These are phyloP conservation scores for Vesta saturnalis DNA, from an alignment of 2,888 invertebrate genomes.

Conservation along the genomic window DNA sequence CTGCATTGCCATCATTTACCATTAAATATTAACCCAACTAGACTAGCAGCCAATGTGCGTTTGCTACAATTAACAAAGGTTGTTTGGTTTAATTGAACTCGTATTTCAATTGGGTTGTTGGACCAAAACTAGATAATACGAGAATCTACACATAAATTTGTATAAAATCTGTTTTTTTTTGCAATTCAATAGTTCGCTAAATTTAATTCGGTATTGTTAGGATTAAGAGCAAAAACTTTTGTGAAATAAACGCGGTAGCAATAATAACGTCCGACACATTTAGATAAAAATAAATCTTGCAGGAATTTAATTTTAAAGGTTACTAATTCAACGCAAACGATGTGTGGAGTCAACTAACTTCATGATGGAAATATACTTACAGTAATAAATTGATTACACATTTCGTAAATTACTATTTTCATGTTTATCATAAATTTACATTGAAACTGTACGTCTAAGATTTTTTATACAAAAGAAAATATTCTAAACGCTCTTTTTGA, in stretches of 20 bases:
- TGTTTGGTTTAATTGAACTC: constrained; percentile 58
- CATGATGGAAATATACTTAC: too few species aligned
- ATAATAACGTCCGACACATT: not conserved
- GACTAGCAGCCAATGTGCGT: constrained; percentile 56
- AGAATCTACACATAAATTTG: constrained; percentile 12
- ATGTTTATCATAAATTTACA: too few species aligned
- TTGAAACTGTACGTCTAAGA: too few species aligned
- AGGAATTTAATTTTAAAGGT: not conserved
- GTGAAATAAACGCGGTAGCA: constrained; percentile 1
- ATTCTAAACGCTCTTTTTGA: constrained; percentile 8
- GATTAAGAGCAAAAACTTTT: too few species aligned
- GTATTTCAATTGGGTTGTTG: constrained; percentile 53
- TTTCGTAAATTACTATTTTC: too few species aligned
- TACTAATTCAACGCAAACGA: not conserved
- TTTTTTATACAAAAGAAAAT: too few species aligned
- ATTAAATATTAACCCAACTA: constrained; percentile 60
- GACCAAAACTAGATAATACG: constrained; percentile 23
- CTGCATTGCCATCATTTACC: constrained; percentile 59
- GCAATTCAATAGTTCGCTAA: too few species aligned
- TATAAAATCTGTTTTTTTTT: not conserved
- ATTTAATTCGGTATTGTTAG: constrained; percentile 1
- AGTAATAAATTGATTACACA: too few species aligned
- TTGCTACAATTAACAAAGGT: constrained; percentile 58
- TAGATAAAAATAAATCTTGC: not conserved
- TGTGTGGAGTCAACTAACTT: not conserved